phyloP scores from a whole-genome alignment of 1,140 invertebrate genomes.

The Littorina saxatilis region DNA sequence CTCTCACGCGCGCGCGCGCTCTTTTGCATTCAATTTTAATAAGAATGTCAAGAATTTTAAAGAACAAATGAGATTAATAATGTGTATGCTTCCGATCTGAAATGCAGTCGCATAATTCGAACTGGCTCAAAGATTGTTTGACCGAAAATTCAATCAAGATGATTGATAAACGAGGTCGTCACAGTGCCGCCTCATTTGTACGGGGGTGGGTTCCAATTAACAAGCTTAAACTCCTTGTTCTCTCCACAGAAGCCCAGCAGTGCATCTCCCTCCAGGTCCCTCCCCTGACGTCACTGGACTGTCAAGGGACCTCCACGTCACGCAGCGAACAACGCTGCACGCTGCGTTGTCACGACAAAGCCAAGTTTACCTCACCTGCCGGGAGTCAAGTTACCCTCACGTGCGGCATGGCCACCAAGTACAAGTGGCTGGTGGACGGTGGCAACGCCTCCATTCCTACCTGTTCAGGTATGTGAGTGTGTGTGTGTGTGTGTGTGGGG shows the following conservation, averaged over 20 bases:
- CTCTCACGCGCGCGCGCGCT: too few relatives aligned
- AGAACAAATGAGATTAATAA: too few relatives aligned
- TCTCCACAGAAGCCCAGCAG: slow-evolving; percentile 31
- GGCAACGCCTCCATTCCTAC: slow-evolving; percentile 61
- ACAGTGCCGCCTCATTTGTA: too few relatives aligned
- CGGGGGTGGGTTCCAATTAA: too few relatives aligned
- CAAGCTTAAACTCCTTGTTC: too few relatives aligned
- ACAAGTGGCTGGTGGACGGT: slow-evolving; percentile 61
- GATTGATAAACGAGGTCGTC: too few relatives aligned
- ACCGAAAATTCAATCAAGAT: too few relatives aligned
- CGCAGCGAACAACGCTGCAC: slow-evolving; percentile 50
- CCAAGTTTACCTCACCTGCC: slow-evolving; percentile 31
- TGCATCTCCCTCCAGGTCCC: slow-evolving; percentile 53
- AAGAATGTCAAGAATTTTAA: too few relatives aligned
- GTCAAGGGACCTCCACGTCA: not conserved
- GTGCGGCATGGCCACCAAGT: slow-evolving; percentile 65
- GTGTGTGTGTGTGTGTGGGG: not conserved
- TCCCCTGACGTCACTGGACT: slow-evolving; percentile 46
- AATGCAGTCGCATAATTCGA: too few relatives aligned
- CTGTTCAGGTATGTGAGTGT: slow-evolving; percentile 66
- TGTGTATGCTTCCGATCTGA: too few relatives aligned
- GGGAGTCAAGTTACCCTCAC: slow-evolving; percentile 30
- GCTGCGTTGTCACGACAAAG: slow-evolving; percentile 50
- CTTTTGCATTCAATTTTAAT: too few relatives aligned
- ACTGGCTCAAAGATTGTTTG: too few relatives aligned